Base-by-base conservation (phyloP, 2,113 vertebrate genomes). In the Eclectus roratus region DNA sequence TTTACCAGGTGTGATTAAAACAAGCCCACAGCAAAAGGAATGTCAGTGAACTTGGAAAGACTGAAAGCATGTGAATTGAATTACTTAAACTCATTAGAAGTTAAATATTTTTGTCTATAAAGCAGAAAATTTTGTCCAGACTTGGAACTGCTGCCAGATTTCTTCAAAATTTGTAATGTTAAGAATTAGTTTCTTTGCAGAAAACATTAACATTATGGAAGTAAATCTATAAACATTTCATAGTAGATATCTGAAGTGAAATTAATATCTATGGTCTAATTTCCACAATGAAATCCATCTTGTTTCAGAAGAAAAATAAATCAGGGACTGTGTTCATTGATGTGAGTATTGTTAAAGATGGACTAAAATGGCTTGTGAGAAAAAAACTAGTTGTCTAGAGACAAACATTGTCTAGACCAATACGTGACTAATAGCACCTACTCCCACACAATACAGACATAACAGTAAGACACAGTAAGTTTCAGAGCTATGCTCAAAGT, bases 401-500 rank as follows among this genome's bases (percentile, higher is more conserved):
- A 89, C 46, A 82, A 85, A 66, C 2, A 17, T 9, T 58, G 4
- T 63, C 69, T 44, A 44, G 60, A 84, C 37, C 21, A 53, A 12
- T 31, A 46, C 0, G 0, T 66, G 55, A 37, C 46, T 66, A 35
- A 78, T 5, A 53, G 28, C 16, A 58, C 13, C 8, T 43, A 17
- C 28, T 79, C 47, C 47, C 31, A 47, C n/a, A 13, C 0, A 3
- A 7, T 24, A 37, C 4, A 46, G 55, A 31, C 19, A 7, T 2
- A 55, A 56, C 41, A 61, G 60, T 15, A 78, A 43, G 15, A 33
- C 12, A 18, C 41, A 19, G 4, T 10, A n/a, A 70, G 2, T 39
- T 66, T 81, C 78, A 84, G 46, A 87, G 31, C 8, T 69, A 12
- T 19, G 8, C 52, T 82, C 11, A 5, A 50, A 71, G 16, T 31